phyloP scores from a whole-genome alignment of 2,797 vertebrate genomes.

The Podarcis lilfordi region DNA sequence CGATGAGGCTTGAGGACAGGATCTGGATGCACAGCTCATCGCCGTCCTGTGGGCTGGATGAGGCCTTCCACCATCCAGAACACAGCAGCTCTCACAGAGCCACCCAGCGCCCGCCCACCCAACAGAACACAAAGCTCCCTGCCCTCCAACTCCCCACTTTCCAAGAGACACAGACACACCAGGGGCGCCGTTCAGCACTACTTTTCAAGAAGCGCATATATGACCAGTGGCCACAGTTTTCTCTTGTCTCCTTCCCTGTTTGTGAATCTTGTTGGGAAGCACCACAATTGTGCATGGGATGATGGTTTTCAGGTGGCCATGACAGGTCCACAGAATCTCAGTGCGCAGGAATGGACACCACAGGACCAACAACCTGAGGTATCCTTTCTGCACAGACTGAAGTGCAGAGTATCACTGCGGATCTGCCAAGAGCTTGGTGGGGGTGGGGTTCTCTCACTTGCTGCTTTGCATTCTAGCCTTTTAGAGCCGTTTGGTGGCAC shows the following conservation, averaged over 20 bases:
- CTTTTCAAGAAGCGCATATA: neutral
- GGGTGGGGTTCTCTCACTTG: neutral
- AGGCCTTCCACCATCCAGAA: neutral
- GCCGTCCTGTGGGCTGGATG: neutral
- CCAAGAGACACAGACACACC: neutral
- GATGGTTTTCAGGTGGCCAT: neutral
- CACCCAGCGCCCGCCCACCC: neutral
- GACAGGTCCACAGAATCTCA: neutral
- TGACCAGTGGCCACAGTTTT: no score
- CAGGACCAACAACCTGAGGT: neutral
- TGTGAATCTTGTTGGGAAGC: neutral
- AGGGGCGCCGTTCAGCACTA: neutral
- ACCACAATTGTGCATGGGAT: neutral
- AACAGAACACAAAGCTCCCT: neutral
- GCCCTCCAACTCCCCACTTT: no score
- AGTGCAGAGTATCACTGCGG: neutral
- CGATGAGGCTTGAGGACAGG: conserved; percentile 75
- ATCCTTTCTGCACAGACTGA: neutral
- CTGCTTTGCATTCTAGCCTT: neutral
- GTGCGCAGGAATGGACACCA: no score
- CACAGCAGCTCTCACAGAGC: neutral
- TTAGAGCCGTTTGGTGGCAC: neutral
- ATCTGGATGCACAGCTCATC: rapidly evolving
- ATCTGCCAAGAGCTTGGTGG: neutral
- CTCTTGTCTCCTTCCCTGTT: neutral